Base-by-base conservation (phyloP, 2,888 invertebrate genomes). In the Neoitamus cyanurus region DNA sequence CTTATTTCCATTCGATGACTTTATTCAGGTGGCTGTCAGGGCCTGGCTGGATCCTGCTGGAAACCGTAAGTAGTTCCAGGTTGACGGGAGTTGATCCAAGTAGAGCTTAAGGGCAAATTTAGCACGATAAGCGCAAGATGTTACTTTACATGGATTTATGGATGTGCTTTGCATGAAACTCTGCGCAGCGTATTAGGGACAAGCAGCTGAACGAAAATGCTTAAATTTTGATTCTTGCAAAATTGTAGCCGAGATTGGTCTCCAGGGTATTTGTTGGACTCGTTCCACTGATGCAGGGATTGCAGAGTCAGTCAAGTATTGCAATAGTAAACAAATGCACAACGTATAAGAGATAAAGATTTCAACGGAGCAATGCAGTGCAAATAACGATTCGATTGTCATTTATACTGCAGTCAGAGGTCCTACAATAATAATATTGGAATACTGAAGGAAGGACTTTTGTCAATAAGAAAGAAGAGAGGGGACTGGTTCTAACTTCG, bases 111-210 rank as follows among this genome's bases (percentile, higher is more conserved):
- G 58, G 58, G 58, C 58, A 58, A 58, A 25, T 58, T 58, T 58
- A 58, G 58, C 58, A 58, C 58, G 58, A 58, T 58, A 58, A 58
- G 25, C 58, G 25, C 58, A 58, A 58, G 58, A 58, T 58, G 58
- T 58, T 58, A 58, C 58, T 58, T 58, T 58, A 25, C 58, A 58
- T 58, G 58, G 58, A 58, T 58, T 58, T 58, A 58, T 58, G 58
- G 20, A 58, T 58, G 58, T 58, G 20, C 20, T 58, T 58, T 58
- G 58, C 58, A 58, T 25, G 20, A 25, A 58, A 25, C 2, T 58
- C 25, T 58, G 9, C 58, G 15, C 4, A 58, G 3, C 20, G 58
- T 58, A 25, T 58, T 58, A 2, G 15, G 58, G 25, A 58, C 58
- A 9, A 58, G 58, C 20, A 58, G 20, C 9, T 58, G 58, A 58